Evolutionary conservation across 2,113 vertebrate genomes (phyloP), one percentile per base, ranked within the genome.

Genomic region (Raphicerus campestris): DNA sequence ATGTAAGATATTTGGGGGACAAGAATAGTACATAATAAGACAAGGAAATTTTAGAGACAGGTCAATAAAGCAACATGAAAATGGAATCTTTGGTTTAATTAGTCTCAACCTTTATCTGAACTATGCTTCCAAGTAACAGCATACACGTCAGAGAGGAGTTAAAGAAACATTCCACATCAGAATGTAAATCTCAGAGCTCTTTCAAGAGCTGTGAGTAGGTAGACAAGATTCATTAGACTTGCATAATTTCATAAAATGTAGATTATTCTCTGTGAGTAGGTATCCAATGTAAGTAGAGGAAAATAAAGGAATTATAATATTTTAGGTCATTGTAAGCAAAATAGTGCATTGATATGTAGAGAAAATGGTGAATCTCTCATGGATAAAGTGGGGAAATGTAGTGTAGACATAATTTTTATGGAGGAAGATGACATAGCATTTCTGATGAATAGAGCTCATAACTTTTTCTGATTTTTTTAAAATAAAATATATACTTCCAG

Each of bases 361-460:
- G 60, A 66, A 56, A 86, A 16, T 66, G 49, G 45, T 87, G 20
- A 28, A 75, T 26, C 2, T n/a, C 22, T 53, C 13, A 70, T n/a
- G n/a, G 26, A 58, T 82, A 86, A 56, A 93, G 6, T 15, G 24
- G n/a, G 5, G 75, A 58, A 83, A 81, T 75, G 19, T 32, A 11
- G 9, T 63, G 11, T 0, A 78, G 32, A 19, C 35, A 20, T 6
- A 0, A 19, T 63, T 39, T 49, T 82, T 77, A 42, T 60, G 13
- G 63, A 55, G 24, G 70, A 96, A 88, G n/a, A 85, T 83, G 45
- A 88, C 55, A 93, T 91, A 92, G 16, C 77, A 95, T 92, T 78
- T 96, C 49, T 95, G 92, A 82, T 94, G 84, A 96, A 94, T 81
- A 93, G 81, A 98, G 92, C 91, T 55, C 96, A 75, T 58, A 45